phyloP scores from a whole-genome alignment of 2,888 invertebrate genomes.

The Hirtodrosophila duncani region DNA sequence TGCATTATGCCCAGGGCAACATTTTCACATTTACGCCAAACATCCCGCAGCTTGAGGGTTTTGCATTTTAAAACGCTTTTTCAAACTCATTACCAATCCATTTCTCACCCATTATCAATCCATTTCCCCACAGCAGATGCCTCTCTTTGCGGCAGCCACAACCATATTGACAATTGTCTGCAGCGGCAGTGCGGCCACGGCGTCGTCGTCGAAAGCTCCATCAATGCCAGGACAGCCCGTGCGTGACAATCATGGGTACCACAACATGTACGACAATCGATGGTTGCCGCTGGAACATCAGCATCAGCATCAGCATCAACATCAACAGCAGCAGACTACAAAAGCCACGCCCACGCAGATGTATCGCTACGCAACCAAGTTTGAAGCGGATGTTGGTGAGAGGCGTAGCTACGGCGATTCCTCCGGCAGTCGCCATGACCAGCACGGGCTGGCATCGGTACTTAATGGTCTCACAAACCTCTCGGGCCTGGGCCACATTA shows the following conservation, averaged over 20 bases:
- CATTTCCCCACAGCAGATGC: slow-evolving; percentile 48
- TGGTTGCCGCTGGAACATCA: slow-evolving; percentile 49
- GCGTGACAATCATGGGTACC: slow-evolving; percentile 47
- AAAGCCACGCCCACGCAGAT: slow-evolving; percentile 26
- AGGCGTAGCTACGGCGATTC: slow-evolving; percentile 45
- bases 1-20: slow-evolving; percentile 24
- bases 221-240: slow-evolving; percentile 28
- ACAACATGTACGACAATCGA: slow-evolving; percentile 63
- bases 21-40: slow-evolving; percentile 14
- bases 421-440: slow-evolving; percentile 20
- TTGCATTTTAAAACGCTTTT: slow-evolving; percentile 31
- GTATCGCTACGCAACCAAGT: slow-evolving; percentile 35
- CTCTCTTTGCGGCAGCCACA: slow-evolving; percentile 54
- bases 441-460: slow-evolving; percentile 33
- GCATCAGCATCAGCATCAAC: slow-evolving; percentile 30
- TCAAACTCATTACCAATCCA: slow-evolving; percentile 11
- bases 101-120: slow-evolving; percentile 7
- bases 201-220: slow-evolving; percentile 23
- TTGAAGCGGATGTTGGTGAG: slow-evolving; percentile 26
- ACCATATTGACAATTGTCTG: slow-evolving; percentile 55
- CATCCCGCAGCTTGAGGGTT: too few species aligned
- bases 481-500: slow-evolving; percentile 68
- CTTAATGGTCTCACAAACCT: slow-evolving; percentile 73
- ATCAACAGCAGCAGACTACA: slow-evolving; percentile 12
- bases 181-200: slow-evolving; percentile 36